Percentiles rank a stretch among this genome's conserved stretches.
Evolutionary conservation across 2,113 vertebrate genomes (phyloP).

Genomic region (Clarias magur): DNA sequence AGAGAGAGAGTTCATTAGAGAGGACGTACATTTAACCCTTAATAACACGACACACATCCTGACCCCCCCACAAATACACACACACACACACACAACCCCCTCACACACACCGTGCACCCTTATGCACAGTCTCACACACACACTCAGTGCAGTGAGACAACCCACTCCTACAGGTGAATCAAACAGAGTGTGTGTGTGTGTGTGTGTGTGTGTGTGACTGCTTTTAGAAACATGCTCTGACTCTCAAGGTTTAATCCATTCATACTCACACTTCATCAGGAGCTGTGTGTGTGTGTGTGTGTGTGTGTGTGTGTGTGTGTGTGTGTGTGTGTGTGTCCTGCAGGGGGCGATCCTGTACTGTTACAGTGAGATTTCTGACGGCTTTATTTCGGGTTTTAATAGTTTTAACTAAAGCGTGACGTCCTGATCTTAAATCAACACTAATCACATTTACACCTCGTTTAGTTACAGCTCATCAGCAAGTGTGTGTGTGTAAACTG

Average conservation of each 20-base stretch:
- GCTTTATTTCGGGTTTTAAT: neutral
- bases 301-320: neutral
- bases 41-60: too few relatives aligned
- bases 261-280: conserved; percentile 52
- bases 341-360: neutral
- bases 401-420: too few relatives aligned
- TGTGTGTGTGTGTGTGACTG: neutral
- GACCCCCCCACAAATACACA: too few relatives aligned
- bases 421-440: neutral
- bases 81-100: too few relatives aligned
- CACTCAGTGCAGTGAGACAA: too few relatives aligned
- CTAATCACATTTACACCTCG: neutral
- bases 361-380: neutral
- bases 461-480: neutral
- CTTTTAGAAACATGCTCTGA: too few relatives aligned
- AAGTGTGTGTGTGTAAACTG: too few relatives aligned
- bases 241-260: neutral
- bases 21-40: too few relatives aligned
- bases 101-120: too few relatives aligned
- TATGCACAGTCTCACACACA: too few relatives aligned
- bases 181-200: neutral
- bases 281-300: neutral
- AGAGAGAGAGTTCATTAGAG: neutral
- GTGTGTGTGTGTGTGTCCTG: conserved; percentile 2
- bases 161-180: neutral